Conservation (phyloP, 2,797 vertebrate genomes). For the Enteromius viviparus region DNA sequence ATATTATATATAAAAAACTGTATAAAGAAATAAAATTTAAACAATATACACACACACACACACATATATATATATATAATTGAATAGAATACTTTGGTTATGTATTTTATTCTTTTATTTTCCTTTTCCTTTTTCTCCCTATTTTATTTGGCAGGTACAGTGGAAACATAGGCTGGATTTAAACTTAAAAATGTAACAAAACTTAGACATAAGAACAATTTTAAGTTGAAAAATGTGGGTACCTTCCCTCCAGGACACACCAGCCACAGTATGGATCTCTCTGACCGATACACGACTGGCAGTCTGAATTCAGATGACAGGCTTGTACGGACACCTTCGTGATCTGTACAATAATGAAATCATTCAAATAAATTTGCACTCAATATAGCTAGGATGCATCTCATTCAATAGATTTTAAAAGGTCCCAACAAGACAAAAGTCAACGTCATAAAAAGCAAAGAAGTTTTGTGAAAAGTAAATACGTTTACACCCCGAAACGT, state of each 20-base stretch:
- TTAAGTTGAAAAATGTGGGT: constrained; percentile 33
- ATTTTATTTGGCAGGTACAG: not conserved
- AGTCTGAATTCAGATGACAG: constrained; percentile 82
- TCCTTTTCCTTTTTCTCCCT: not conserved
- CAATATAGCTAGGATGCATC: not conserved
- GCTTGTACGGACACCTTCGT: constrained; percentile 88
- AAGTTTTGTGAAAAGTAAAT: not conserved
- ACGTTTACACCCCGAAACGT: not conserved
- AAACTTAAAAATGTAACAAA: not conserved
- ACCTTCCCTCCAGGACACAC: constrained; percentile 94
- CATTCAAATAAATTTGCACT: not conserved
- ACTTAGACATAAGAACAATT: not conserved
- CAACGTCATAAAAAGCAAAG: not conserved
- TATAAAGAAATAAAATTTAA: too few species aligned
- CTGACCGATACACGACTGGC: constrained; percentile 83
- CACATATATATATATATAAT: too few species aligned
- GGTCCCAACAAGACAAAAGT: too few species aligned
- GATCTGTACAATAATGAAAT: constrained; percentile 77
- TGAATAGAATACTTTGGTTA: not conserved
- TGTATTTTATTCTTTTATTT: too few species aligned
- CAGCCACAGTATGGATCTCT: constrained; percentile 96
- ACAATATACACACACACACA: too few species aligned
- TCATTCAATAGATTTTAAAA: not conserved
- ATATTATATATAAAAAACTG: too few species aligned
- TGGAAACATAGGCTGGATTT: not conserved